Conservation (phyloP, 2,113 vertebrate genomes). For the Rutilus rutilus region DNA sequence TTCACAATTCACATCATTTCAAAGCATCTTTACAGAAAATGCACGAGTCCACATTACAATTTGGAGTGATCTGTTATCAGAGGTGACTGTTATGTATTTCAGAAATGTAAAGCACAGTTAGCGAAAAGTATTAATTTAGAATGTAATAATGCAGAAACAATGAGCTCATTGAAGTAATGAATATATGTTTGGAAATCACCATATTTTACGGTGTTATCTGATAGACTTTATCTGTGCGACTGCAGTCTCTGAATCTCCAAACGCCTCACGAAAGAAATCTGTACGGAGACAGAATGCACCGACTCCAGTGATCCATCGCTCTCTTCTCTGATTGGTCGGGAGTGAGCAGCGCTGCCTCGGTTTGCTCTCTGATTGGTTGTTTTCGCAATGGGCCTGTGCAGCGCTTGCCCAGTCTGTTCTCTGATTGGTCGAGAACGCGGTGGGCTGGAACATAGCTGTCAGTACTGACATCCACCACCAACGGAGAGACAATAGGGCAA, state of each 20-base stretch:
- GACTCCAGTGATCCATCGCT: constrained; percentile 15
- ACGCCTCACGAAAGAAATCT: constrained; percentile 38
- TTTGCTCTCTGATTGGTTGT: constrained; percentile 37
- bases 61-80: no score
- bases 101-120: no score
- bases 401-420: constrained; percentile 6
- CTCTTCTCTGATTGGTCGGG: constrained; percentile 43
- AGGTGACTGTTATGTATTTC: no score
- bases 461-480: constrained; percentile 19
- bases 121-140: no score
- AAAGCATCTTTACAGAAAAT: no score
- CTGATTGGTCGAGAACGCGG: constrained; percentile 39
- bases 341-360: neutral
- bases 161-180: no score
- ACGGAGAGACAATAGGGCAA: constrained; percentile 66
- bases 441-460: constrained; percentile 41
- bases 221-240: neutral
- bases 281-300: constrained; percentile 51
- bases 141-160: no score
- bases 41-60: no score
- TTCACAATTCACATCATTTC: no score
- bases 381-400: neutral
- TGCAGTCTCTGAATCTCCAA: neutral
- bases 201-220: neutral
- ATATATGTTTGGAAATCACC: neutral